These are phyloP conservation scores for Vanessa tameamea DNA, from an alignment of 1,140 invertebrate species.

Conservation along the genomic window DNA sequence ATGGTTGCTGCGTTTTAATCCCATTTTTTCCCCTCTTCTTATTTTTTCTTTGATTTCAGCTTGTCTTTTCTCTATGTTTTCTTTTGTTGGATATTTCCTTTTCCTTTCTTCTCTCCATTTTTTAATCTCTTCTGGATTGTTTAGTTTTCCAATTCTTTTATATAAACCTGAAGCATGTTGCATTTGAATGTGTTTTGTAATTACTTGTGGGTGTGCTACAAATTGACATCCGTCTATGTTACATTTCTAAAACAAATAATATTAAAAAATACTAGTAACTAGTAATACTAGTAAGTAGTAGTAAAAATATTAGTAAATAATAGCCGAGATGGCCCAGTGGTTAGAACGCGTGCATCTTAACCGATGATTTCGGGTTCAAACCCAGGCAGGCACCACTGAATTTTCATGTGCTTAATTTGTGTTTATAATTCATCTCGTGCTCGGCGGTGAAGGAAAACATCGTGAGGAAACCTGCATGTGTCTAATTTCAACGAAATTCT, in stretches of 20 bases:
- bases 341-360: too few relatives aligned
- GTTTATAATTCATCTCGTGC: too few relatives aligned
- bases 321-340: too few relatives aligned
- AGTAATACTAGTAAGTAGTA: too few relatives aligned
- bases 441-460: too few relatives aligned
- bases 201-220: conserved; percentile 87
- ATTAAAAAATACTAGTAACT: too few relatives aligned
- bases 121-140: conserved; percentile 88
- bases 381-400: too few relatives aligned
- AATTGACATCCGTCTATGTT: conserved; percentile 91
- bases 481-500: too few relatives aligned
- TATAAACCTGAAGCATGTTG: conserved; percentile 91
- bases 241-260: conserved; percentile 80
- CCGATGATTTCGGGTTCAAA: too few relatives aligned
- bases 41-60: conserved; percentile 84
- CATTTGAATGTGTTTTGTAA: conserved; percentile 89
- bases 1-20: conserved; percentile 41
- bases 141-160: conserved; percentile 86
- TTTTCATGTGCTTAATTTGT: too few relatives aligned
- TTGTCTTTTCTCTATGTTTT: conserved; percentile 85
- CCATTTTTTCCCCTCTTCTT: conserved; percentile 86
- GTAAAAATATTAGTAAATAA: too few relatives aligned
- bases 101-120: conserved; percentile 91
- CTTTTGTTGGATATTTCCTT: conserved; percentile 86
- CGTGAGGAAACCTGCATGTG: too few relatives aligned